A percentile compares a stretch with the other conserved stretches of the same genome.
These are phyloP conservation scores for Ylistrum balloti DNA, from an alignment of 1,140 invertebrate genomes.

Conservation along the genomic window DNA sequence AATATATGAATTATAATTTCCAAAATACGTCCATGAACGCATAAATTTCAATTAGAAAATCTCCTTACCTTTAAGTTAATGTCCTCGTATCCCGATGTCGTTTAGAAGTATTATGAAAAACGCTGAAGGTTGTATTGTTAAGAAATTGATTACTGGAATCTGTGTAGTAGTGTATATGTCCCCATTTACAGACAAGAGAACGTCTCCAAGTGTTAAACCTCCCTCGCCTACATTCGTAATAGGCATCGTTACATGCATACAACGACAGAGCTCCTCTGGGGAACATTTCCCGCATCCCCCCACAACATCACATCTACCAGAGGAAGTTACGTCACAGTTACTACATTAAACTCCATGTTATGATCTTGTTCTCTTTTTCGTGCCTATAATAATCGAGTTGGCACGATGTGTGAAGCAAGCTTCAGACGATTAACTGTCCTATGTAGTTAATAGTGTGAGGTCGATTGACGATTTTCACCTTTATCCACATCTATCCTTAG, in stretches of 20 bases:
- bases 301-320: background rate
- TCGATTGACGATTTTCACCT: background rate
- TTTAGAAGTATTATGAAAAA: background rate
- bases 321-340: background rate
- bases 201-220: background rate
- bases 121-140: background rate
- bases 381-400: background rate
- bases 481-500: background rate
- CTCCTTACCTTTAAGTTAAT: constrained; percentile 5
- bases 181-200: background rate
- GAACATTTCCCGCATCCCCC: background rate
- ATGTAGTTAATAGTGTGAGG: background rate
- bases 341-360: background rate
- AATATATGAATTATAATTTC: too few species aligned
- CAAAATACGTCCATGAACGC: too few species aligned
- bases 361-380: background rate
- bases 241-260: background rate
- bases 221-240: background rate
- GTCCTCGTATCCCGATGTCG: background rate
- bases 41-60: too few species aligned
- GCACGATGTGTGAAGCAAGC: background rate
- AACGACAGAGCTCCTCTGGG: background rate
- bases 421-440: background rate
- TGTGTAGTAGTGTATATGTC: background rate
- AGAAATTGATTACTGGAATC: background rate